Conservation (phyloP, 2,888 invertebrate species). For the Gari tellinella region DNA sequence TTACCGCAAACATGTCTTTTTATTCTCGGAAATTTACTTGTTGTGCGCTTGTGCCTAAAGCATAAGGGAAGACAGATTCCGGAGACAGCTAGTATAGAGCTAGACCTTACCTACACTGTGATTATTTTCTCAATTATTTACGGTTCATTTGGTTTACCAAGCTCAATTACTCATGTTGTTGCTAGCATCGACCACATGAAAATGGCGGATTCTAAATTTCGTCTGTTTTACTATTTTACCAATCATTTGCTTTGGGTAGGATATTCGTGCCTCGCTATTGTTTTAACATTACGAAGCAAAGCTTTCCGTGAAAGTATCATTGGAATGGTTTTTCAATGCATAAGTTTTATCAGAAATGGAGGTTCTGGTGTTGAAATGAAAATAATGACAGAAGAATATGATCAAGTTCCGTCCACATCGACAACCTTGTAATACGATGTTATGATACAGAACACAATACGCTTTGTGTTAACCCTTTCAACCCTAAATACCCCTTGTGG, state of each 20-base stretch:
- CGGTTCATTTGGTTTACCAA: conserved; percentile 58
- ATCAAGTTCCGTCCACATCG: conserved; percentile 45
- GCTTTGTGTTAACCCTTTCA: no score
- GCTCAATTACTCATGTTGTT: conserved; percentile 23
- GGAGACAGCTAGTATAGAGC: conserved; percentile 39
- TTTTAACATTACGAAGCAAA: conserved; percentile 32
- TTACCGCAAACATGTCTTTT: conserved; percentile 72
- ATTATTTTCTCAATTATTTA: conserved; percentile 51
- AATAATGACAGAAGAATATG: conserved; percentile 31
- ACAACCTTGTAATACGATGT: conserved; percentile 35
- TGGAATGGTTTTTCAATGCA: conserved; percentile 16
- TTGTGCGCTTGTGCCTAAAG: conserved; percentile 58
- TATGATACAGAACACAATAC: no score
- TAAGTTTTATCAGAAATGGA: conserved; percentile 15
- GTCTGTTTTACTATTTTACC: conserved; percentile 3
- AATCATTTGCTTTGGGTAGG: conserved; percentile 33
- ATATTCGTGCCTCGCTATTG: conserved; percentile 27
- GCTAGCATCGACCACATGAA: neutral
- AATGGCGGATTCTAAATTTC: neutral
- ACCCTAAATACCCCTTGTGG: no score
- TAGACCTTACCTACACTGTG: conserved; percentile 55
- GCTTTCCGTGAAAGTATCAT: conserved; percentile 34
- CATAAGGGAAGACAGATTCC: conserved; percentile 49
- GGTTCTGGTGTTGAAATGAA: conserved; percentile 20
- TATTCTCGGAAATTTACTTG: conserved; percentile 61